Evolutionary conservation across 2,888 invertebrate genomes (phyloP).

Genomic region (Siphlonurus alternatus): DNA sequence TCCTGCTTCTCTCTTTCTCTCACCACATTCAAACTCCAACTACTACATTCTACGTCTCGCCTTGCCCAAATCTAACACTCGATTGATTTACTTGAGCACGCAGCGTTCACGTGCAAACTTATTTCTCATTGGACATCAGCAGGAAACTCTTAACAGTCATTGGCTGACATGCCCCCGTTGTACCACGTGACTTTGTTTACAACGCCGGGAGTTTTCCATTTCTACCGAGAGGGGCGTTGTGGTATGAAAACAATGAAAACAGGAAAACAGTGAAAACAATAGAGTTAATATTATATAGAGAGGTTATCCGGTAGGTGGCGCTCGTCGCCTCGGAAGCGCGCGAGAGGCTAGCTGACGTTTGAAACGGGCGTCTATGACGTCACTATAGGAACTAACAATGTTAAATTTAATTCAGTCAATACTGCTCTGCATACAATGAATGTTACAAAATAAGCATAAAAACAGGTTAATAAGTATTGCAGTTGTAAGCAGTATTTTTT

Average conservation of each 20-base stretch:
- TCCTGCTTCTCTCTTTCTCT: background rate
- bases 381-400: too few species aligned
- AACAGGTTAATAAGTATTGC: too few species aligned
- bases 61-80: background rate
- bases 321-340: too few species aligned
- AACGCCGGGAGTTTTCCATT: background rate
- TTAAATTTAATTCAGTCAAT: too few species aligned
- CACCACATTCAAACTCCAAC: background rate
- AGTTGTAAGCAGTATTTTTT: too few species aligned
- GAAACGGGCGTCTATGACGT: too few species aligned
- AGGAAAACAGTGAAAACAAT: too few species aligned
- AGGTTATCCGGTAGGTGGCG: too few species aligned
- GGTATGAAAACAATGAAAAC: background rate
- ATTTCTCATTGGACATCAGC: conserved; percentile 12
- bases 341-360: too few species aligned
- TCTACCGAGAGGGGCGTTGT: conserved; percentile 6
- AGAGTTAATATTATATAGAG: too few species aligned
- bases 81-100: conserved; percentile 8
- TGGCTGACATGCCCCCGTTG: conserved; percentile 8
- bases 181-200: conserved; percentile 16
- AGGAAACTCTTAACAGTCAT: conserved; percentile 6
- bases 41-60: background rate
- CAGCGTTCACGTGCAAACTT: conserved; percentile 12
- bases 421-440: too few species aligned
- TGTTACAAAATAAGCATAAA: too few species aligned